Percentiles rank a stretch among this genome's conserved stretches.
Conservation (phyloP, 2,888 invertebrate species). For the Dasypolia templi region DNA sequence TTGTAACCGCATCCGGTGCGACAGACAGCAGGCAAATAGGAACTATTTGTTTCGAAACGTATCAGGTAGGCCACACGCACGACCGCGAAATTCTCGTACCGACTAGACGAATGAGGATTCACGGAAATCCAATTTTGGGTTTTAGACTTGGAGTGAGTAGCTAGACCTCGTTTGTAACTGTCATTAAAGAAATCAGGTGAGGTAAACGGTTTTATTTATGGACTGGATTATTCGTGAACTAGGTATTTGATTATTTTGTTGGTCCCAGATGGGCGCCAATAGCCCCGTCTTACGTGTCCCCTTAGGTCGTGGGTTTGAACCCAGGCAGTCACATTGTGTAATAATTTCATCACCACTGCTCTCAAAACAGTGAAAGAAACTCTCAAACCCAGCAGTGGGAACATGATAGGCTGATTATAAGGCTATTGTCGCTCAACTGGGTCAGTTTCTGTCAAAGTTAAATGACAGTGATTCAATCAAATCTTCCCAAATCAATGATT, state of each 20-base stretch:
- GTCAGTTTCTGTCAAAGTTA: neutral
- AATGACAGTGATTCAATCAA: neutral
- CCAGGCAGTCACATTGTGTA: too few relatives aligned
- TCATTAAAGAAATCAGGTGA: constrained; percentile 11
- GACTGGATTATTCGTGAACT: too few relatives aligned
- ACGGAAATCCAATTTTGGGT: constrained; percentile 61
- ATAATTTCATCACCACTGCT: too few relatives aligned
- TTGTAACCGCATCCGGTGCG: constrained; percentile 72
- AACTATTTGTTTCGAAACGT: constrained; percentile 79
- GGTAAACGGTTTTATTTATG: neutral
- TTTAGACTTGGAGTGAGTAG: constrained; percentile 18
- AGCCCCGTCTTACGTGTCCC: too few relatives aligned
- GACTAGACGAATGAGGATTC: constrained; percentile 31
- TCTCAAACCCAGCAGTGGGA: too few relatives aligned
- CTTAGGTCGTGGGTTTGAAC: too few relatives aligned
- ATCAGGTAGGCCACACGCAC: constrained; percentile 73
- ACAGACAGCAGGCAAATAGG: constrained; percentile 83
- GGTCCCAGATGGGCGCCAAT: neutral
- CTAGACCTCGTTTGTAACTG: constrained; percentile 22
- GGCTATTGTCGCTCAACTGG: constrained; percentile 3
- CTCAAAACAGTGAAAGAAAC: too few relatives aligned
- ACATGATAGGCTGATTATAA: too few relatives aligned
- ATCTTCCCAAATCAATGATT: too few relatives aligned
- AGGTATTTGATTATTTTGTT: neutral
- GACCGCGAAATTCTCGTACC: constrained; percentile 46